These are phyloP conservation scores for Trichoplusia ni DNA, from an alignment of 1,140 invertebrate genomes.

Conservation along the genomic window DNA sequence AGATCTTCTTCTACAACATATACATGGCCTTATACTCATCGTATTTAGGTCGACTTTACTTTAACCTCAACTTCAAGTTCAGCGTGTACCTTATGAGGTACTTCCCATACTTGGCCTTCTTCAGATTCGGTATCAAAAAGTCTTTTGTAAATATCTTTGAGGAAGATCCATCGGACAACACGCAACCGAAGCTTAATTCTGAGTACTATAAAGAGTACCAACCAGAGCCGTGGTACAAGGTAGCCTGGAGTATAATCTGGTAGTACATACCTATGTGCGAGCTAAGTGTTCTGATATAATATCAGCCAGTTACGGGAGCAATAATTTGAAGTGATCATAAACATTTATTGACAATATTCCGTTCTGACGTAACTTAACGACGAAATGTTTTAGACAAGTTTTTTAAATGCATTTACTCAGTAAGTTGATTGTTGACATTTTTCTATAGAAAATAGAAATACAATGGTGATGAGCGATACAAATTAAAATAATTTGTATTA, in stretches of 20 bases:
- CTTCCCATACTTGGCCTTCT: slow-evolving; percentile 72
- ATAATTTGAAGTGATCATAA: no score
- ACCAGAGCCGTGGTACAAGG: slow-evolving; percentile 50
- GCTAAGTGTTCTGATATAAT: neutral
- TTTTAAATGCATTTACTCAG: no score
- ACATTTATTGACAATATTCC: no score
- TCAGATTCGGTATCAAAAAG: slow-evolving; percentile 58
- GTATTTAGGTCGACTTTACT: slow-evolving; percentile 58
- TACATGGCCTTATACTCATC: slow-evolving; percentile 46
- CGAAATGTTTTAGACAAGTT: no score
- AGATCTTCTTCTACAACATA: slow-evolving; percentile 41
- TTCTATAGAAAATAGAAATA: no score
- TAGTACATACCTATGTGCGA: no score
- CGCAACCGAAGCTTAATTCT: slow-evolving; percentile 52
- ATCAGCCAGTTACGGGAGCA: no score
- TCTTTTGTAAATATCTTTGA: slow-evolving; percentile 69
- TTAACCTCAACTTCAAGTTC: slow-evolving; percentile 62
- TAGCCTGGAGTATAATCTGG: slow-evolving; percentile 45
- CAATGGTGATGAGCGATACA: no score
- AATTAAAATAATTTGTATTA: no score
- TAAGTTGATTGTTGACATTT: no score
- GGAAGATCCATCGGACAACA: slow-evolving; percentile 60
- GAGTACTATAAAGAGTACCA: slow-evolving; percentile 54
- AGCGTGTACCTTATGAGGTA: slow-evolving; percentile 66
- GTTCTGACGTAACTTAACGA: no score